phyloP scores from a whole-genome alignment of 1,140 invertebrate genomes.

The Aporrectodea caliginosa region DNA sequence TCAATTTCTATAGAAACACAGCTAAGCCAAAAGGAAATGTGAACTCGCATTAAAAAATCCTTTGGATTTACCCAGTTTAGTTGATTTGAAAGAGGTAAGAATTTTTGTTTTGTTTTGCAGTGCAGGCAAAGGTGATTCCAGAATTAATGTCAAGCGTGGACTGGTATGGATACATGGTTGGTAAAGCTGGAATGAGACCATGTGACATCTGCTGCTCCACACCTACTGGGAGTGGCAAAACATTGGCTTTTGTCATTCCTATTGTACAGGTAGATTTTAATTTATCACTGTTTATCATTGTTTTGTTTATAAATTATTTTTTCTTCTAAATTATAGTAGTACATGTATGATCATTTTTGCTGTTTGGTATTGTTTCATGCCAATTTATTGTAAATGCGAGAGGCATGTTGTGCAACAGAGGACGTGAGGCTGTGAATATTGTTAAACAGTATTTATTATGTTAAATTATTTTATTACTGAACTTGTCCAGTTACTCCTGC shows the following conservation, averaged over 20 bases:
- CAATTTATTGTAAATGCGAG: too few species aligned
- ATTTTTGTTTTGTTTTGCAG: slow-evolving; percentile 55
- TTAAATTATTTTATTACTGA: too few species aligned
- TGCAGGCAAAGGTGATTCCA: slow-evolving; percentile 80
- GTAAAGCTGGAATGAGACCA: slow-evolving; percentile 55
- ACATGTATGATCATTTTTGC: too few species aligned
- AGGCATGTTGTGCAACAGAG: too few species aligned
- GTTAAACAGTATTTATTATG: too few species aligned
- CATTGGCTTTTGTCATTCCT: slow-evolving; percentile 87
- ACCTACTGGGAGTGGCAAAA: slow-evolving; percentile 97
- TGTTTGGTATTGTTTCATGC: too few species aligned
- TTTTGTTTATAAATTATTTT: too few species aligned
- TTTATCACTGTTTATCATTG: too few species aligned
- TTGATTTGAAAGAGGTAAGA: not conserved
- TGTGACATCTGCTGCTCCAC: slow-evolving; percentile 93
- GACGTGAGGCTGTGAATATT: too few species aligned
- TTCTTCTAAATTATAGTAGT: too few species aligned
- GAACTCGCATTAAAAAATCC: not conserved
- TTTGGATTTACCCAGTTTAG: not conserved
- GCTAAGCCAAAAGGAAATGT: not conserved
- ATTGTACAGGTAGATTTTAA: slow-evolving; percentile 69
- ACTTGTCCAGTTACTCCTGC: too few species aligned
- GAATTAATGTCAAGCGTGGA: slow-evolving; percentile 63
- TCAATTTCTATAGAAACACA: not conserved
- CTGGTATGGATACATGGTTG: slow-evolving; percentile 35